A percentile compares a stretch with the other conserved stretches of the same genome.
Evolutionary conservation across 2,888 invertebrate species (phyloP).

Genomic region (Aphidoletes aphidimyza): DNA sequence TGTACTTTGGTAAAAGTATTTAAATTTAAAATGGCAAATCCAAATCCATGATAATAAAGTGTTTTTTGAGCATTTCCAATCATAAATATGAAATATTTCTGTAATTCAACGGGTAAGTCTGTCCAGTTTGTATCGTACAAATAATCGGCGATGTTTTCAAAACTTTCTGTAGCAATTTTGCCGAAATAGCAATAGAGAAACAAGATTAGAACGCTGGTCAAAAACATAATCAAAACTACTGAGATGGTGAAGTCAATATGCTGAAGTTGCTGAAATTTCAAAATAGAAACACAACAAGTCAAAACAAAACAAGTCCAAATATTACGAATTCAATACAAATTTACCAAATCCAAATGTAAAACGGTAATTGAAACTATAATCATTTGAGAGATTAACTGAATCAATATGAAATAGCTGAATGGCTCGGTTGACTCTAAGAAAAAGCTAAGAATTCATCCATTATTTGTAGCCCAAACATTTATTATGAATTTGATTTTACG

Average conservation of each 20-base stretch:
- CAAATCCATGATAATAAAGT: slow-evolving; percentile 3
- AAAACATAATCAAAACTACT: neutral
- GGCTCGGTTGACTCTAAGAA: too few species aligned
- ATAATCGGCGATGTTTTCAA: neutral
- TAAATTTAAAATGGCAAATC: neutral
- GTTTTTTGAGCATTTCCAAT: neutral
- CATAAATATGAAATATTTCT: neutral
- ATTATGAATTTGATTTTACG: neutral
- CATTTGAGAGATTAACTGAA: too few species aligned
- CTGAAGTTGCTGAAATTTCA: neutral
- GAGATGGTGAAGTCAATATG: neutral
- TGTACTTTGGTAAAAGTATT: neutral
- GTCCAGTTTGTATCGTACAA: neutral
- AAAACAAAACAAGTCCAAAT: neutral
- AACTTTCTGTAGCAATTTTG: neutral
- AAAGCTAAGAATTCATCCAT: too few species aligned
- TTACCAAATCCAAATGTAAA: too few species aligned
- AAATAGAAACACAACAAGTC: too few species aligned
- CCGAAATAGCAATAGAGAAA: neutral
- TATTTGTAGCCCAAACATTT: neutral
- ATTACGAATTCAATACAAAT: neutral
- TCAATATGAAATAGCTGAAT: too few species aligned
- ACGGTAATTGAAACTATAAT: too few species aligned
- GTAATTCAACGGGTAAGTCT: neutral
- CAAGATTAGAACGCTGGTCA: neutral